These are phyloP conservation scores for Saccopteryx leptura DNA, from an alignment of 2,113 vertebrate genomes.

Conservation along the genomic window DNA sequence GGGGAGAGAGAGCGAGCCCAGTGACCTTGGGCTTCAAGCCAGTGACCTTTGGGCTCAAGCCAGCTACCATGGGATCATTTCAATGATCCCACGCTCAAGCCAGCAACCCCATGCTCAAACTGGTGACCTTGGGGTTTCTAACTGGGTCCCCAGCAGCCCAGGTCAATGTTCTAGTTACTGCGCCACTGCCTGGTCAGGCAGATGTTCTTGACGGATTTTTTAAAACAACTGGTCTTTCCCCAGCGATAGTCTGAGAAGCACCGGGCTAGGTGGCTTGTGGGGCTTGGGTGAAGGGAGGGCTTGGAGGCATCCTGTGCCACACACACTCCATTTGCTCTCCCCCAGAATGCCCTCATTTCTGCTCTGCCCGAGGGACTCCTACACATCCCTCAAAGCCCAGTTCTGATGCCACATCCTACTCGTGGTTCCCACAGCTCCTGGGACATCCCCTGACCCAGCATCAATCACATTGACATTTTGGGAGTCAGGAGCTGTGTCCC, in stretches of 20 bases:
- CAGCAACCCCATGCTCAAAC: no score
- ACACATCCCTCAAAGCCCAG: background rate
- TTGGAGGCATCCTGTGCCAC: background rate
- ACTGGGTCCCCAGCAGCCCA: no score
- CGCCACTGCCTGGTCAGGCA: no score
- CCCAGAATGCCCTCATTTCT: background rate
- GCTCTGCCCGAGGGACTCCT: constrained; percentile 47
- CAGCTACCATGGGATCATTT: no score
- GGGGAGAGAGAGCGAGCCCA: no score
- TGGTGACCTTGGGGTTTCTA: no score
- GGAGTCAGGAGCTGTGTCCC: background rate
- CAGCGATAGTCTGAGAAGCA: background rate
- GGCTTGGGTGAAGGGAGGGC: background rate
- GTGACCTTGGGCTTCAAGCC: no score
- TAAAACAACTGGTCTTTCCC: background rate
- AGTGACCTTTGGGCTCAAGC: no score
- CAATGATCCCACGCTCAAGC: no score
- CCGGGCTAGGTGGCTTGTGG: background rate
- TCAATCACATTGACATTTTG: background rate
- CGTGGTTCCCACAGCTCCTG: background rate
- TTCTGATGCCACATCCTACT: background rate
- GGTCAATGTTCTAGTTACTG: no score
- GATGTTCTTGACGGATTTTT: background rate
- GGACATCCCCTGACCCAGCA: background rate
- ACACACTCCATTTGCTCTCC: background rate